Conservation (phyloP, 2,113 vertebrate genomes). For the Gadus macrocephalus region DNA sequence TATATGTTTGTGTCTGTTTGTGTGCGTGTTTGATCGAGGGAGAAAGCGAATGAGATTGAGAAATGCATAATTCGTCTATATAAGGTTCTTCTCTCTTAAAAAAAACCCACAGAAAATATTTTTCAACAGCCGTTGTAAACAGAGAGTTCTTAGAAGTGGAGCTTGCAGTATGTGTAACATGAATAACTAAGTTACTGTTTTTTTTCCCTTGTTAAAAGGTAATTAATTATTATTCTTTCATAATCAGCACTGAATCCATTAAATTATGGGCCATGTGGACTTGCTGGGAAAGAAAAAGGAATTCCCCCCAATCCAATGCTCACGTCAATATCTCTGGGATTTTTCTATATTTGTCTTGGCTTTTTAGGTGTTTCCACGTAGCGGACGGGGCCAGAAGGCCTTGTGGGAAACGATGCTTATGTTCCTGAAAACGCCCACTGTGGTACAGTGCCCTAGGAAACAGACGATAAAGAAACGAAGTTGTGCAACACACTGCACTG, state of each 20-base stretch:
- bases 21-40: background rate
- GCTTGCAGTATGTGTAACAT: too few relatives aligned
- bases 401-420: background rate
- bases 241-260: too few relatives aligned
- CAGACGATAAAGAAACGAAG: too few relatives aligned
- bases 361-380: constrained; percentile 21
- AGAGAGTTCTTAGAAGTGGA: too few relatives aligned
- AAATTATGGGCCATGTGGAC: too few relatives aligned
- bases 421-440: background rate
- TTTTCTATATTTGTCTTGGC: constrained; percentile 41
- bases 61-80: constrained; percentile 39
- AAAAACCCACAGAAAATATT: constrained; percentile 6
- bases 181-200: too few relatives aligned
- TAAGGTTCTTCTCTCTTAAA: constrained; percentile 38
- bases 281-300: background rate
- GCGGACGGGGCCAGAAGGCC: constrained; percentile 11
- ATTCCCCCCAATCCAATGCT: constrained; percentile 7
- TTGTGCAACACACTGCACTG: too few relatives aligned
- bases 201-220: too few relatives aligned
- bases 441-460: too few relatives aligned
- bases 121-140: constrained; percentile 34
- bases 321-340: constrained; percentile 24
- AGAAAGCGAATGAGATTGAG: background rate
- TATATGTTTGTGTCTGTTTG: too few relatives aligned
- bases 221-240: too few relatives aligned